phyloP scores from a whole-genome alignment of 2,113 vertebrate species.

The Sinosuthora webbiana region DNA sequence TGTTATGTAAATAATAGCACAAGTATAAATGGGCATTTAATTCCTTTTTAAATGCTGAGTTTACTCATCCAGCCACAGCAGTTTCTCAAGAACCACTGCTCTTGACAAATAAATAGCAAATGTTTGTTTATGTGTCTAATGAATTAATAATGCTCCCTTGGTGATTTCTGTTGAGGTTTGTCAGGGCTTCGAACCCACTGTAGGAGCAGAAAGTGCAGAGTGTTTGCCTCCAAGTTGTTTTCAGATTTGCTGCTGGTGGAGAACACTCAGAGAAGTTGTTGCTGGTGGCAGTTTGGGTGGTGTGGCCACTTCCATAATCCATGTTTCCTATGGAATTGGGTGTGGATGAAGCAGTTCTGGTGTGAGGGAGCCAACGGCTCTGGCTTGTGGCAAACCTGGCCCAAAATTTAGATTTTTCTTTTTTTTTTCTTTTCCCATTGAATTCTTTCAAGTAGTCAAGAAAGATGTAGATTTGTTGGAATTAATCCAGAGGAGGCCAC shows the following conservation, averaged over 20 bases:
- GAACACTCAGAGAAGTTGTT: not conserved
- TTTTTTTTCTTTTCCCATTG: too few species aligned
- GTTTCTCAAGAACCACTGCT: not conserved
- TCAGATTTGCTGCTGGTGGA: not conserved
- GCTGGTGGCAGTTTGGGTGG: not conserved
- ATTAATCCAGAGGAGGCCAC: accelerated
- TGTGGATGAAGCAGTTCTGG: not conserved
- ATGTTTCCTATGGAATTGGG: accelerated
- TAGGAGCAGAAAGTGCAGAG: not conserved
- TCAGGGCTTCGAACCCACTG: not conserved
- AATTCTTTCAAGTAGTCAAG: not conserved
- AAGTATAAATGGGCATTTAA: not conserved
- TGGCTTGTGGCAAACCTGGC: not conserved
- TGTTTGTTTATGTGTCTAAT: not conserved
- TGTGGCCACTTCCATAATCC: too few species aligned
- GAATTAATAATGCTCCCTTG: not conserved
- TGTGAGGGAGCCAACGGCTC: not conserved
- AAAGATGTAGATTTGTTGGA: not conserved
- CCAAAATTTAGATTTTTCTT: not conserved
- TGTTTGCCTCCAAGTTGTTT: not conserved
- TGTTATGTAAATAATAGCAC: not conserved
- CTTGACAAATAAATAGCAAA: not conserved
- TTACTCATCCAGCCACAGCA: not conserved
- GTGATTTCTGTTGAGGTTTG: not conserved
- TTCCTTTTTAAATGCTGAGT: not conserved